Evolutionary conservation across 2,888 invertebrate species (phyloP), one percentile per base, ranked within the genome.

Genomic region (Yponomeuta evonymella): DNA sequence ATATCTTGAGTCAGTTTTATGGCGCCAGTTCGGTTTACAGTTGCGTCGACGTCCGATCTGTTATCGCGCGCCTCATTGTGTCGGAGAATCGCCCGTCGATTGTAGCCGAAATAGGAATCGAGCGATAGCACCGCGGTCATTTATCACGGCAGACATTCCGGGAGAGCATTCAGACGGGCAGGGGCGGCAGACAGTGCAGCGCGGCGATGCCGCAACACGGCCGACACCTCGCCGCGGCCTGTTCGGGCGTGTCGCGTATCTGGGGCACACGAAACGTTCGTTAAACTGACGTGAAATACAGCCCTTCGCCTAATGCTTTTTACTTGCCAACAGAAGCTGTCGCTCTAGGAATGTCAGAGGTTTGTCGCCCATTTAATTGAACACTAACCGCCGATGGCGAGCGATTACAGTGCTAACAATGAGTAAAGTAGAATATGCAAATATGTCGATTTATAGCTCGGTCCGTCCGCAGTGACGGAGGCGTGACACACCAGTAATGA

Each of bases 1-100:
- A 58, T 58, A 65, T 65, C 65, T 65, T 33, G 65, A 65, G 30
- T 65, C 29, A 65, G 65, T 65, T 65, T 65, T 65, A 65, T 65
- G 65, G 65, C 33, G 30, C 33, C 51, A 58, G 30, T 33, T 29
- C 65, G 65, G 30, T 65, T 65, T 65, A 29, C 65, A 65, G 65
- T 65, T 65, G 65, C 65, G 30, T 65, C 65, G 65, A 11, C 12
- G 65, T 30, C 65, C 29, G 65, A 65, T 65, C 33, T 65, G 33
- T 65, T 65, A 65, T 30, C 65, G 29, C 33, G 65, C 33, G 33
- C 51, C 51, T 58, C 51, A 58, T 58, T 58, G 51, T 58, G 51
- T 58, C 51, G 51, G 51, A 58, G 65, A 65, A 65, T 33, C 29
- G 30, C 65, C 65, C 33, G 65, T 65, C 51, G 51, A 58, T 58